Conservation (phyloP, 1,140 invertebrate species). For the Cotesia vestalis region DNA sequence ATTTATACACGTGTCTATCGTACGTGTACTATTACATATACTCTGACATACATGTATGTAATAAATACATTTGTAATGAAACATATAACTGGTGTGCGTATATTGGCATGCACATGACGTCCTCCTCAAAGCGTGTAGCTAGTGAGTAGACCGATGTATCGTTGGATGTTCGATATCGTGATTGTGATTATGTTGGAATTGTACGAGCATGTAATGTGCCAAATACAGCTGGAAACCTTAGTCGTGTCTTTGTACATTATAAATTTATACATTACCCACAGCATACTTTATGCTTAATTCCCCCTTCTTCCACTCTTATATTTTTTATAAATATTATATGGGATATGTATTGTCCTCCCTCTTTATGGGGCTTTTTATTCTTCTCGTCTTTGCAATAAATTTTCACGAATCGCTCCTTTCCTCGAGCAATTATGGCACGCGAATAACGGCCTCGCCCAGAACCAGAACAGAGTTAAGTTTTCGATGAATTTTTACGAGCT, state of each 20-base stretch:
- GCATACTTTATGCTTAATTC: too few species aligned
- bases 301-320: too few species aligned
- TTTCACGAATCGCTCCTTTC: constrained; percentile 22
- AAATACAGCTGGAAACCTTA: not conserved
- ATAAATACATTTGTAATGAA: not conserved
- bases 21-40: not conserved
- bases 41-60: not conserved
- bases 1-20: not conserved
- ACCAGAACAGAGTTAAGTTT: constrained; percentile 6
- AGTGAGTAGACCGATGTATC: constrained; percentile 2
- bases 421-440: constrained; percentile 31
- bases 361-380: not conserved
- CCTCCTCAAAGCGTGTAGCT: constrained; percentile 8
- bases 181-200: not conserved
- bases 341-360: not conserved
- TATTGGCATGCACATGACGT: constrained; percentile 23
- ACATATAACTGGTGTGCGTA: not conserved
- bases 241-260: too few species aligned
- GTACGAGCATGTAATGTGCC: not conserved
- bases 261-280: too few species aligned
- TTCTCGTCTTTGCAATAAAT: constrained; percentile 19
- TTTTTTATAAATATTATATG: not conserved
- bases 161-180: not conserved
- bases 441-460: constrained; percentile 26
- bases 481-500: constrained; percentile 35